Conservation (phyloP, 2,888 invertebrate genomes). For the Didymodactylos carnosus region DNA sequence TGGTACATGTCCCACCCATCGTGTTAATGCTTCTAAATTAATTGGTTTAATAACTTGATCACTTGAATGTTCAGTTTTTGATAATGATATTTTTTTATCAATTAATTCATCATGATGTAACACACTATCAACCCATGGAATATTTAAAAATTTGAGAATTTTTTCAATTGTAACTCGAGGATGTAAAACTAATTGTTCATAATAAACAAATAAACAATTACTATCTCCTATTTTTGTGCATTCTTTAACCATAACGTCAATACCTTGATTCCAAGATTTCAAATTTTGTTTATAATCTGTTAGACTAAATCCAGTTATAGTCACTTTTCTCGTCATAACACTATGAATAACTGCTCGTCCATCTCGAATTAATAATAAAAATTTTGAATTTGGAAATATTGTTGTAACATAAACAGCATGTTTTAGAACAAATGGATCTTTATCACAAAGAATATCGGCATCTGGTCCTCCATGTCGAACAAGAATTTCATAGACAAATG, state of each 20-base stretch:
- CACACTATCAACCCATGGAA: slow-evolving; percentile 84
- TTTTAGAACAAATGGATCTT: slow-evolving; percentile 91
- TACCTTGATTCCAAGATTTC: slow-evolving; percentile 85
- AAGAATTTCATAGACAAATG: slow-evolving; percentile 10
- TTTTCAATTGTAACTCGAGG: slow-evolving; percentile 68
- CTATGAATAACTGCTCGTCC: slow-evolving; percentile 95
- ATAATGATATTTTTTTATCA: slow-evolving; percentile 78
- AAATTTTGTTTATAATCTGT: slow-evolving; percentile 72
- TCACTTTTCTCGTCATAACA: slow-evolving; percentile 75
- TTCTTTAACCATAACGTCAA: slow-evolving; percentile 77
- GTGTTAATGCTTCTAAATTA: slow-evolving; percentile 67
- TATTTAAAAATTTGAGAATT: slow-evolving; percentile 64
- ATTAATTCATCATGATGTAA: slow-evolving; percentile 91
- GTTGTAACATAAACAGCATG: slow-evolving; percentile 81
- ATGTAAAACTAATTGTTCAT: slow-evolving; percentile 86
- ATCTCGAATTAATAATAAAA: slow-evolving; percentile 90
- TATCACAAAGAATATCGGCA: slow-evolving; percentile 84
- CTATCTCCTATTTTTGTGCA: slow-evolving; percentile 50
- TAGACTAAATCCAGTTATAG: slow-evolving; percentile 80
- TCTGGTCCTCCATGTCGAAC: slow-evolving; percentile 49
- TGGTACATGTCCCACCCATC: slow-evolving; percentile 39
- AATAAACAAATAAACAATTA: slow-evolving; percentile 70
- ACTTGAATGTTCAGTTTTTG: slow-evolving; percentile 85
- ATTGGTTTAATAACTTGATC: slow-evolving; percentile 97
- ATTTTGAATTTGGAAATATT: slow-evolving; percentile 89